Percentiles rank a stretch among this genome's conserved stretches.
Evolutionary conservation across 2,797 vertebrate genomes (phyloP).

Genomic region (Myioborus miniatus): DNA sequence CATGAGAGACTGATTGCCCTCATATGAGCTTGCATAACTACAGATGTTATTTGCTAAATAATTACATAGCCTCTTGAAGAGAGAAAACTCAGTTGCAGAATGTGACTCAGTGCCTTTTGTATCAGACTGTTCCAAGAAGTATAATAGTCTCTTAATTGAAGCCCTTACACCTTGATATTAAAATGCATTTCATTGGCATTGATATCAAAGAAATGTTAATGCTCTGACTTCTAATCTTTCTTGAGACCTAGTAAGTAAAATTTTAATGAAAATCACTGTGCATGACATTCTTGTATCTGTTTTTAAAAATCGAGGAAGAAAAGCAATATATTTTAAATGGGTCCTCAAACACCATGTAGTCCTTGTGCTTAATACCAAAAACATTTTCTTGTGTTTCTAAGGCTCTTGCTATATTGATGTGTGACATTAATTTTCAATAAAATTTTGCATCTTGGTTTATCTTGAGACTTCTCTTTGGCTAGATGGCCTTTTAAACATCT

Average conservation of each 20-base stretch:
- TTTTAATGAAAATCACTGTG: constrained; percentile 37
- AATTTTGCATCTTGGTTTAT: constrained; percentile 81
- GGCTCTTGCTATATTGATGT: constrained; percentile 73
- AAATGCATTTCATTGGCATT: constrained; percentile 29
- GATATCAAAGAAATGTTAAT: constrained; percentile 47
- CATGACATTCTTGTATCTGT: constrained; percentile 33
- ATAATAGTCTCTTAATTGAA: constrained; percentile 45
- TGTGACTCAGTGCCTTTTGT: constrained; percentile 47
- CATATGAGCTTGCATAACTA: constrained; percentile 44
- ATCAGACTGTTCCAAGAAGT: constrained; percentile 38
- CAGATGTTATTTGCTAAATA: constrained; percentile 42
- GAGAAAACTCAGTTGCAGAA: constrained; percentile 31
- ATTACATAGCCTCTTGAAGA: constrained; percentile 42
- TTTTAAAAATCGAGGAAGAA: background rate
- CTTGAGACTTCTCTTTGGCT: constrained; percentile 58
- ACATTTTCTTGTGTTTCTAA: constrained; percentile 59
- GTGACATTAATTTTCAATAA: constrained; percentile 81
- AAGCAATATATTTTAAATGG: background rate
- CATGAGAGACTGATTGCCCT: background rate
- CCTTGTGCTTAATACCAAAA: constrained; percentile 45
- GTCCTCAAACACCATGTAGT: constrained; percentile 6
- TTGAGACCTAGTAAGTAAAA: constrained; percentile 10
- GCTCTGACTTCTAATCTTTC: constrained; percentile 34
- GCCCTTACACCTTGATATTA: constrained; percentile 49
- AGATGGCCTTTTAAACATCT: background rate